Evolutionary conservation across 2,888 invertebrate genomes (phyloP), one percentile per base, ranked within the genome.

Genomic region (Caenorhabditis drosophilae): DNA sequence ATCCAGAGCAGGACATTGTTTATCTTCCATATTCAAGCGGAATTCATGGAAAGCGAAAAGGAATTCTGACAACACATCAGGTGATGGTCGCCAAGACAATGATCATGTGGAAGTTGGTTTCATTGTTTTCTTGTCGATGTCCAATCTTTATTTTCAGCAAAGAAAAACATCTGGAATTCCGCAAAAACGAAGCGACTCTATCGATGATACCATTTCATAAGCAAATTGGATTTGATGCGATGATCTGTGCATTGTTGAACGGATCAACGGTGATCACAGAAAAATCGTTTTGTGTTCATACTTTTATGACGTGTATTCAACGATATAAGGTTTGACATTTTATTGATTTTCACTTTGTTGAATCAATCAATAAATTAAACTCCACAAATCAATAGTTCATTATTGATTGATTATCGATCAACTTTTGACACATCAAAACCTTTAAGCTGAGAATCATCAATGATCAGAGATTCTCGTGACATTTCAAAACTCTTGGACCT

Each of bases 131-230:
- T n/a, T n/a, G n/a, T n/a, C n/a, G n/a, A n/a, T n/a, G n/a, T n/a
- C n/a, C n/a, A n/a, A n/a, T n/a, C n/a, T n/a, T n/a, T 26, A 38
- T 9, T 61, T 66, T 15, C 56, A 66, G 66, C 27, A 55, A 56
- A 15, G 18, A 23, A 1, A 12, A 55, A 2, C 56, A 66, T 20
- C 42, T 41, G 12, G 55, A 66, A 12, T 59, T 59, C 26, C 44
- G 26, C 4, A 42, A 48, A n/a, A 59, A 54, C 0, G 56, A 66
- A 26, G 38, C 20, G 7, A 66, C 66, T 1, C 15, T 66, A 1
- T 60, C 66, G 0, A 66, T 66, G 66, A 58, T 66, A 7, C 66
- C 66, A n/a, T 47, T 66, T 54, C 66, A 66, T 45, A 66, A 66
- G 22, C 66, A 66, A 53, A 47, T 55, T 15, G 59, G 59, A 11